phyloP scores from a whole-genome alignment of 2,888 invertebrate genomes.

The Agrotis puta region DNA sequence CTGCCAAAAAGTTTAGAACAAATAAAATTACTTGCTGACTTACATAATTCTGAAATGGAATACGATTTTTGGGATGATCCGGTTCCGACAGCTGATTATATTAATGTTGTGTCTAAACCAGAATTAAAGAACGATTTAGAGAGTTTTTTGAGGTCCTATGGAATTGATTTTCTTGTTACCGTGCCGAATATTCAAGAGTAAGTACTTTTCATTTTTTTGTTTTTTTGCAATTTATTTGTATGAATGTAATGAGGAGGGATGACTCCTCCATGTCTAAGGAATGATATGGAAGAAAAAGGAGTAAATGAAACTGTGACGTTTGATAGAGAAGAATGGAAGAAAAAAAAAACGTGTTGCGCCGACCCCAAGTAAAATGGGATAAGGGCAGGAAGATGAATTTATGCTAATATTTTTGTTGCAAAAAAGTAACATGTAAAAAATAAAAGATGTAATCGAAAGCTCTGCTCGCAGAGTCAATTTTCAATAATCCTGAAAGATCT shows the following conservation, averaged over 20 bases:
- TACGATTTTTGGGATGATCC: constrained; percentile 88
- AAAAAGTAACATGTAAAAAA: too few relatives aligned
- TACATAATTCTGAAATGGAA: constrained; percentile 81
- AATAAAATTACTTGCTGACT: constrained; percentile 83
- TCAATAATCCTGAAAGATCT: neutral
- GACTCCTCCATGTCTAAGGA: too few relatives aligned
- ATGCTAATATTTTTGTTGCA: too few relatives aligned
- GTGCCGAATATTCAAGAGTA: constrained; percentile 89
- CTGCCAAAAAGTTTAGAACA: constrained; percentile 87
- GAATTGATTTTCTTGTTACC: constrained; percentile 82
- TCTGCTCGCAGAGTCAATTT: neutral
- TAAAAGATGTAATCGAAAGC: neutral
- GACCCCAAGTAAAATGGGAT: too few relatives aligned
- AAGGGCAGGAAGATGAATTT: too few relatives aligned
- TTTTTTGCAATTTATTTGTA: too few relatives aligned
- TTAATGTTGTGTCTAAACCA: constrained; percentile 86
- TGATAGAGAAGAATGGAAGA: too few relatives aligned
- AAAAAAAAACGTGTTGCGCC: too few relatives aligned
- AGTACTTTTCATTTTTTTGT: constrained; percentile 65
- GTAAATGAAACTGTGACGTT: too few relatives aligned
- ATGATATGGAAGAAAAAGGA: too few relatives aligned
- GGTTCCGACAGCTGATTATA: constrained; percentile 74
- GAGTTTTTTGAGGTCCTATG: constrained; percentile 74
- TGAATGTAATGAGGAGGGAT: too few relatives aligned
- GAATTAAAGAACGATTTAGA: constrained; percentile 78